Base-by-base conservation (phyloP, 2,888 invertebrate species). In the Meandrusa payeni region DNA sequence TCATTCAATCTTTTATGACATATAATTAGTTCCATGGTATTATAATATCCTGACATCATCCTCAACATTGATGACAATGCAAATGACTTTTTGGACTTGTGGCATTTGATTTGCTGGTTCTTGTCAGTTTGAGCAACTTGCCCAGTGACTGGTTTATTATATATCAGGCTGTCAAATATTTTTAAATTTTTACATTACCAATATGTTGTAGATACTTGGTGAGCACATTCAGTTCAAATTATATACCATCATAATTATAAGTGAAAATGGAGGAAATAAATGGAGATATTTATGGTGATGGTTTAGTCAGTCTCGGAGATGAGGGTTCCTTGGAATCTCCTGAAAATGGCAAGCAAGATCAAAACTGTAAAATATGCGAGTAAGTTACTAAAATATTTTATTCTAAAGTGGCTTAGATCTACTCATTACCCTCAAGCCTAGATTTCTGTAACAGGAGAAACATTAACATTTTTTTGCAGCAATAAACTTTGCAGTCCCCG, bases 401-500 rank as follows among this genome's bases (percentile, higher is more conserved):
- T n/a, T n/a, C n/a, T n/a, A n/a, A n/a, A n/a, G n/a, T n/a, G n/a
- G n/a, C n/a, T n/a, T n/a, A n/a, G n/a, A n/a, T n/a, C n/a, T n/a
- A n/a, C n/a, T n/a, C n/a, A n/a, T n/a, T n/a, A n/a, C n/a, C n/a
- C n/a, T n/a, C n/a, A n/a, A n/a, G n/a, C n/a, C n/a, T n/a, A n/a
- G n/a, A n/a, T n/a, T n/a, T n/a, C n/a, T n/a, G n/a, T n/a, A n/a
- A n/a, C n/a, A n/a, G n/a, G n/a, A n/a, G n/a, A n/a, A n/a, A n/a
- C n/a, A n/a, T n/a, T n/a, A n/a, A n/a, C n/a, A n/a, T 5, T 11
- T 23, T 39, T 46, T 82, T 90, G 54, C 66, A 93, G 92, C 69
- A 91, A 92, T 71, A 93, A 93, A 62, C 89, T 95, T 66, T 92
- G 91, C 75, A 91, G 93, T 72, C 97, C 98, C 47, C 92, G 96